Evolutionary conservation across 2,113 vertebrate species (phyloP), one percentile per base, ranked within the genome.

Genomic region (Phodopus roborovskii): DNA sequence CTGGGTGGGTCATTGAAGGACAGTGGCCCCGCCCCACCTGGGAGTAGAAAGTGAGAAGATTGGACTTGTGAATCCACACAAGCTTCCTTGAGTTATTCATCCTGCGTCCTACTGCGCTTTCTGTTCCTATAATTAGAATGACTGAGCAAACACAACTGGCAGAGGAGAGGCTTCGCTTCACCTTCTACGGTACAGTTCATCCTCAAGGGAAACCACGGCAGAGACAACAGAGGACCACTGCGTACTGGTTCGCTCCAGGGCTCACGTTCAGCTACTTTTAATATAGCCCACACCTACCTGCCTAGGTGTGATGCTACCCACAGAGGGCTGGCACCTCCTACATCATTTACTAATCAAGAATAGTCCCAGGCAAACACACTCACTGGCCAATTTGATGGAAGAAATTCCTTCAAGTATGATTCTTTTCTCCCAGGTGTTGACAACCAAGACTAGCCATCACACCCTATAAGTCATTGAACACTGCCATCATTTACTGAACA

Each of bases 21-120:
- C 11, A 12, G 22, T 10, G 7, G 5, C 3, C n/a, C 28, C 20
- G 24, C 15, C 0, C 11, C 28, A 74, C 20, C 71, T 4, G 2
- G 1, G 0, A 0, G 19, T 30, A 3, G 1, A 56, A 22, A 15
- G 12, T 8, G 13, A 68, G 5, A 90, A 48, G 42, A 0, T 0
- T n/a, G 20, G 7, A 48, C 6, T 16, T 2, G 0, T 1, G 30
- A 50, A 30, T 33, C 70, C 70, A 64, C 15, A 7, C 56, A 22
- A 11, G 10, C 5, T 12, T 30, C 39, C 58, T n/a, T 24, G 24
- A 53, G 19, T 71, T 30, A n/a, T 1, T 11, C 26, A 50, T 9
- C 73, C 20, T 15, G 19, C 53, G 20, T 36, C 9, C 50, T 56
- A 5, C 19, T 1, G 22, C 24, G 53, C 20, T 82, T 60, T 12